A percentile compares a stretch with the other conserved stretches of the same genome.
phyloP scores from a whole-genome alignment of 1,140 invertebrate species.

The Samia ricini region DNA sequence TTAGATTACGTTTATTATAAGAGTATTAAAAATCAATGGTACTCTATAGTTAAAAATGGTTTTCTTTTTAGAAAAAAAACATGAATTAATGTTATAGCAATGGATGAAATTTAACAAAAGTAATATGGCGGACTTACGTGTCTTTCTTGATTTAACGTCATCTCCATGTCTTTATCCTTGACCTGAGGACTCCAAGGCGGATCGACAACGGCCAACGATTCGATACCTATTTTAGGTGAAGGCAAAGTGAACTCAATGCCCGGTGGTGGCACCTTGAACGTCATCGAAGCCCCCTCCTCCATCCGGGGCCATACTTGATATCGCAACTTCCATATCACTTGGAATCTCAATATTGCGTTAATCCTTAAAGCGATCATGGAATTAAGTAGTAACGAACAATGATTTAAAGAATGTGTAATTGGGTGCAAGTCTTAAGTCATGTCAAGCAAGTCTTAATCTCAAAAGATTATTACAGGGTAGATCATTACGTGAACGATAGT shows the following conservation, averaged over 20 bases:
- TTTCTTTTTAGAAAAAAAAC: no score
- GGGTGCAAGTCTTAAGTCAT: no score
- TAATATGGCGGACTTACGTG: constrained; percentile 84
- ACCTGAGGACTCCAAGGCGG: constrained; percentile 99
- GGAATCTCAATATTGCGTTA: constrained; percentile 84
- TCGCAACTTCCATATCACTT: constrained; percentile 97
- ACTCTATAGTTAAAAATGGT: no score
- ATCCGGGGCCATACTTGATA: constrained; percentile 99
- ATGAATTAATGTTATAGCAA: no score
- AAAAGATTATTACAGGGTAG: no score
- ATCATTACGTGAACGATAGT: no score
- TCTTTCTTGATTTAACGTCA: constrained; percentile 98
- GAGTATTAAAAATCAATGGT: no score
- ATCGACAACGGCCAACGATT: constrained; percentile 96
- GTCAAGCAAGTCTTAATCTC: no score
- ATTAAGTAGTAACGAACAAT: neutral
- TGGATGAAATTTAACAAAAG: constrained; percentile 17
- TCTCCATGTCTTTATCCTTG: constrained; percentile 99
- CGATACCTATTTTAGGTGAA: constrained; percentile 98
- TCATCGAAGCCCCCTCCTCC: constrained; percentile 97
- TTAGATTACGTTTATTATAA: no score
- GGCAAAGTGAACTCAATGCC: constrained; percentile 99
- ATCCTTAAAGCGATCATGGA: constrained; percentile 45
- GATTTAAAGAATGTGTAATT: neutral
- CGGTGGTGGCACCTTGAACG: constrained; percentile 98